Percentiles rank a stretch among this genome's conserved stretches.
Evolutionary conservation across 2,797 vertebrate genomes (phyloP).

Genomic region (Alosa sapidissima): DNA sequence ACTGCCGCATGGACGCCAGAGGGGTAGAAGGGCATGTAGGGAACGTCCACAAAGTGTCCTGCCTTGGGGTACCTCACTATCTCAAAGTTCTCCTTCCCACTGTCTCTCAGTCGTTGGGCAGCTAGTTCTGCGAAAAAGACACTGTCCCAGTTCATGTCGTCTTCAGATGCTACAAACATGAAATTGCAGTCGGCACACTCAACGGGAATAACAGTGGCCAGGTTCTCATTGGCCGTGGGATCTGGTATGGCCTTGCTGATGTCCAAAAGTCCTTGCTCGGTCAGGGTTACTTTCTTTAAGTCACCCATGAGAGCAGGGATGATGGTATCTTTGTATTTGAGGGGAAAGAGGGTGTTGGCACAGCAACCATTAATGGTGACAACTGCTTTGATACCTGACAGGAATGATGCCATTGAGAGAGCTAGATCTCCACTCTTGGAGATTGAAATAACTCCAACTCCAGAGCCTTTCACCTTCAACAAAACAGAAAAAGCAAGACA

Average conservation of each 20-base stretch:
- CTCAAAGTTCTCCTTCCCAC: constrained; percentile 79
- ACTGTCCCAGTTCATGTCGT: constrained; percentile 82
- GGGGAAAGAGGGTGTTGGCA: constrained; percentile 70
- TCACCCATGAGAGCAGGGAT: constrained; percentile 66
- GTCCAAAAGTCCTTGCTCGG: constrained; percentile 65
- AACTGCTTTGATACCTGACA: constrained; percentile 79
- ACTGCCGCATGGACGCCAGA: constrained; percentile 70
- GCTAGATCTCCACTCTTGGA: constrained; percentile 85
- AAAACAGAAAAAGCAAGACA: background rate
- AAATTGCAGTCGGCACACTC: constrained; percentile 68
- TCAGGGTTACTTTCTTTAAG: constrained; percentile 36
- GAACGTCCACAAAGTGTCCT: constrained; percentile 87
- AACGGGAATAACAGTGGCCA: constrained; percentile 68
- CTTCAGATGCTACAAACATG: constrained; percentile 67
- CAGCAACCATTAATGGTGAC: constrained; percentile 77
- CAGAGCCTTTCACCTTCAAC: constrained; percentile 78
- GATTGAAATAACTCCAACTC: constrained; percentile 82
- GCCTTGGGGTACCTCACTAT: constrained; percentile 79
- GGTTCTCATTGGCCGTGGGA: constrained; percentile 67
- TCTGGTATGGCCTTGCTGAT: constrained; percentile 66
- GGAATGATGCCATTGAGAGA: constrained; percentile 82
- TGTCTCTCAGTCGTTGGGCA: constrained; percentile 68
- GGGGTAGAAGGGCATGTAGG: constrained; percentile 77
- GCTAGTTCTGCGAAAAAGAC: constrained; percentile 74
- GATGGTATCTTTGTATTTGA: constrained; percentile 74